Base-by-base conservation (phyloP, 2,888 invertebrate species). In the Ephialtes manifestator region DNA sequence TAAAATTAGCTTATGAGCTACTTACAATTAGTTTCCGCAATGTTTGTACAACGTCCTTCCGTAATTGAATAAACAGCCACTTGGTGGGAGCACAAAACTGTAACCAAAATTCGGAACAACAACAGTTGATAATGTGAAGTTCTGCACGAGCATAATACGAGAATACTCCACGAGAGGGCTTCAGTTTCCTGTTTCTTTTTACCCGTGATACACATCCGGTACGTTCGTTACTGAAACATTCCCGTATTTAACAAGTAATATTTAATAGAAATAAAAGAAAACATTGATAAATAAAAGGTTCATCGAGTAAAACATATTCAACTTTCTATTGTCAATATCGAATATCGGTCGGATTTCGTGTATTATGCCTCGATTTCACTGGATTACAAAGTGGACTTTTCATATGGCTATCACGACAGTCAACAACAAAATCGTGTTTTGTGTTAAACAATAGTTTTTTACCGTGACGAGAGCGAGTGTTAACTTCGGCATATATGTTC, bases 131-230 rank as follows among this genome's bases (percentile, higher is more conserved):
- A 75, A 75, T 10, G 24, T 35, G n/a, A 31, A 18, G 35, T 11
- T 20, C 65, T 51, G 15, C 39, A n/a, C 35, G 18, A 15, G 28
- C 15, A 1, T 35, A 28, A 4, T 20, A 2, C 39, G 53, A 51
- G n/a, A n/a, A 78, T 63, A 39, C 35, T 15, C 39, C 43, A 28
- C 55, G 68, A 58, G 70, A 60, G 71, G 70, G 53, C 35, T 80
- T 68, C 43, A 72, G 85, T 76, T 89, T 92, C 89, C 89, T 90
- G 89, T 87, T 90, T 91, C 92, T 92, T 92, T 92, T 88, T 89
- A 88, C 88, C 84, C 88, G 87, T 77, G 90, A 81, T 89, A 89
- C 68, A 90, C 87, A 88, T 92, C 89, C 88, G 91, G 92, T 92
- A 91, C 79, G 91, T 90, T 88, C 72, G 48, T 24, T 5, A 24